phyloP scores from a whole-genome alignment of 2,888 invertebrate genomes.

The Amaurobius ferox region DNA sequence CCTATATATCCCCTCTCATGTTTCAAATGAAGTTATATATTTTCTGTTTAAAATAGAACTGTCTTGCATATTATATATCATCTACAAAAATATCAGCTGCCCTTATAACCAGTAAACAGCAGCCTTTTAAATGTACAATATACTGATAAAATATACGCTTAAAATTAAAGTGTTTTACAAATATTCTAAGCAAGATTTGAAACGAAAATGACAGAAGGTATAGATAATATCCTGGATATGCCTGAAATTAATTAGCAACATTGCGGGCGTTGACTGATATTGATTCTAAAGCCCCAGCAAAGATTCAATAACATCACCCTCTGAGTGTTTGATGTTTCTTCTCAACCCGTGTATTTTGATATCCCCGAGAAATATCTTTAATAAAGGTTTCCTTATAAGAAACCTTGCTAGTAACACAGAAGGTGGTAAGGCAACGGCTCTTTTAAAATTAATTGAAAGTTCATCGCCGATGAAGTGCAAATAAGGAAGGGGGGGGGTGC shows the following conservation, averaged over 20 bases:
- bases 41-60: too few species aligned
- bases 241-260: conserved; percentile 40
- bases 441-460: neutral
- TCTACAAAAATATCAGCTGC: neutral
- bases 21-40: too few species aligned
- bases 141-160: too few species aligned
- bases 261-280: conserved; percentile 19
- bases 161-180: neutral
- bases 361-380: conserved; percentile 1
- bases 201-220: conserved; percentile 19
- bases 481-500: neutral
- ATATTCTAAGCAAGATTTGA: conserved; percentile 11
- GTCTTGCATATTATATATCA: too few species aligned
- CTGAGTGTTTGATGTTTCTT: neutral
- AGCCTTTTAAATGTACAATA: too few species aligned
- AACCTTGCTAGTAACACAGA: neutral
- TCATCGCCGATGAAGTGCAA: neutral
- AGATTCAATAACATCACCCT: neutral
- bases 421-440: neutral
- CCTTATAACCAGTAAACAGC: too few species aligned
- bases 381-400: neutral
- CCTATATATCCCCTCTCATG: too few species aligned
- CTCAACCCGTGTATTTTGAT: neutral
- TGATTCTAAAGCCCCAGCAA: conserved; percentile 27
- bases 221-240: conserved; percentile 13